Conservation (phyloP, 53 echinoderm and acorn worm species). For the Astropecten irregularis region DNA sequence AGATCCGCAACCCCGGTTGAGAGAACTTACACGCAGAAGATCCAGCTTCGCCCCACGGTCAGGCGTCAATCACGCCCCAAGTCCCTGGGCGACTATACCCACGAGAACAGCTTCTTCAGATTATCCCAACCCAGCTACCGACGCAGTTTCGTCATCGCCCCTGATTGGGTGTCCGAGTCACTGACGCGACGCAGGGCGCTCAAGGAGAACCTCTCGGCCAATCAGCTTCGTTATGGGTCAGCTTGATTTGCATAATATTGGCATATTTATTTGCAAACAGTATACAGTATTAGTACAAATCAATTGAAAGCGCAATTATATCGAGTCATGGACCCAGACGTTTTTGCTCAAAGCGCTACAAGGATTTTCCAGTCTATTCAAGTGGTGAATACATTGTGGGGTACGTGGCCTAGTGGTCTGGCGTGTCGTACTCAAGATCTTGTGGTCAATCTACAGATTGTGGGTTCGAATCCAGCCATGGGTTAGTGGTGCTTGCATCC, state of each 20-base stretch:
- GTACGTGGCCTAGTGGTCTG: too few species aligned
- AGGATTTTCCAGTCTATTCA: too few species aligned
- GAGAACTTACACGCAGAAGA: constrained; percentile 48
- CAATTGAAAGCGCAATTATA: too few species aligned
- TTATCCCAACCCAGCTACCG: constrained; percentile 58
- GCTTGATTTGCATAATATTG: constrained; percentile 29
- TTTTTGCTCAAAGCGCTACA: too few species aligned
- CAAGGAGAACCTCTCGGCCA: constrained; percentile 37
- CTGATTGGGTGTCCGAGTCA: constrained; percentile 94
- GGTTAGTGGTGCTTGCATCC: too few species aligned
- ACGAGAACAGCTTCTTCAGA: constrained; percentile 81
- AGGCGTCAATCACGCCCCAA: constrained; percentile 58
- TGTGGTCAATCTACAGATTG: too few species aligned
- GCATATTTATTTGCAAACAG: background rate
- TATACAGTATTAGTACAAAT: too few species aligned
- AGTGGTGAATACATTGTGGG: too few species aligned
- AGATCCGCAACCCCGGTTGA: background rate
- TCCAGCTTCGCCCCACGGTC: constrained; percentile 29
- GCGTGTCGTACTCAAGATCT: too few species aligned
- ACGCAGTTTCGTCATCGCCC: constrained; percentile 85
- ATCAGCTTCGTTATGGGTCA: constrained; percentile 55
- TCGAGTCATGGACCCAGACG: too few species aligned
- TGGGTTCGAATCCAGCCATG: too few species aligned
- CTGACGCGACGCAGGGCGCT: constrained; percentile 70
- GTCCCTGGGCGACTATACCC: constrained; percentile 64